Percentiles rank a stretch among this genome's conserved stretches.
Conservation (phyloP, 2,797 vertebrate genomes). For the Alcedo quadribrachys region DNA sequence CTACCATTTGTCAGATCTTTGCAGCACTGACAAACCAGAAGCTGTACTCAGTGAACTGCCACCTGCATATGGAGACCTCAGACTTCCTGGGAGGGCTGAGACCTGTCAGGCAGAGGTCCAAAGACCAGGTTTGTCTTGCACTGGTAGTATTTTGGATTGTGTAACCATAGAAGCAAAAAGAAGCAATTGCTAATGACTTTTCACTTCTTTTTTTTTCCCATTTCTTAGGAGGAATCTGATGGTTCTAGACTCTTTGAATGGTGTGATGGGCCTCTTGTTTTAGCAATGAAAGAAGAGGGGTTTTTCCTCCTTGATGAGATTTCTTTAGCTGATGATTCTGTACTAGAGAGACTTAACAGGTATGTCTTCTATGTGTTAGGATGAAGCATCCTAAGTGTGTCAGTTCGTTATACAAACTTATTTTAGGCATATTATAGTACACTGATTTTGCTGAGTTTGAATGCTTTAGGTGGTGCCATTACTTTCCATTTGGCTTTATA, state of each 20-base stretch:
- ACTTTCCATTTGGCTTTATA: background rate
- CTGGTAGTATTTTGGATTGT: background rate
- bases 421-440: background rate
- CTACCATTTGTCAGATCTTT: conserved; percentile 95
- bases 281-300: conserved; percentile 90
- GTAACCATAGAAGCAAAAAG: background rate
- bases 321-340: conserved; percentile 96
- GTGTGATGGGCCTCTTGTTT: conserved; percentile 93
- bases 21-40: conserved; percentile 86
- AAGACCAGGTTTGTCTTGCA: conserved; percentile 83
- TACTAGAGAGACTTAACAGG: conserved; percentile 98
- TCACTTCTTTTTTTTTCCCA: background rate
- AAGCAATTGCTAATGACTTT: background rate
- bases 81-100: conserved; percentile 94
- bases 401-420: background rate
- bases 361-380: conserved; percentile 41
- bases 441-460: background rate
- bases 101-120: conserved; percentile 84
- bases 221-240: conserved; percentile 79
- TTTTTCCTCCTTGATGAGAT: conserved; percentile 98
- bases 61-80: conserved; percentile 96
- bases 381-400: background rate
- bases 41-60: conserved; percentile 92
- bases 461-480: background rate
- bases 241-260: conserved; percentile 90